These are phyloP conservation scores for Zosterops japonicus DNA, from an alignment of 2,113 vertebrate species.

Conservation along the genomic window DNA sequence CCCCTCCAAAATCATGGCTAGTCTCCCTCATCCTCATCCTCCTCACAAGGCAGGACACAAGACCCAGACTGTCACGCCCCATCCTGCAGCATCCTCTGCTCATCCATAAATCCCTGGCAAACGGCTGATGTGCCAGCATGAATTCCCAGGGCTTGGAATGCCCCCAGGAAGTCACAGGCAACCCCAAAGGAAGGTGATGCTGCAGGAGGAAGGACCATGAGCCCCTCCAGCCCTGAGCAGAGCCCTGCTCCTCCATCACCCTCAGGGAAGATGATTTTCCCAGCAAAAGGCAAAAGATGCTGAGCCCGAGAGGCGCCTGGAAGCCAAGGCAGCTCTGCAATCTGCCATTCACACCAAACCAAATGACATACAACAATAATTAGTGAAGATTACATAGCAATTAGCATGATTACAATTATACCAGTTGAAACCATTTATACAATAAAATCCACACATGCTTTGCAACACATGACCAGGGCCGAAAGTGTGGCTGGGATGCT, in stretches of 20 bases:
- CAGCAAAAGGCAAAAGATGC: background rate
- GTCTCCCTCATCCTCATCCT: background rate
- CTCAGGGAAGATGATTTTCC: background rate
- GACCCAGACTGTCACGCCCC: rapidly evolving
- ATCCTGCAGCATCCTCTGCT: background rate
- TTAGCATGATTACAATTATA: constrained; percentile 78
- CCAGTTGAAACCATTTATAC: constrained; percentile 72
- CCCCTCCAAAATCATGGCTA: background rate
- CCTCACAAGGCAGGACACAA: background rate
- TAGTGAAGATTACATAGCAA: constrained; percentile 78
- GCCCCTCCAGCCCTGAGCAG: background rate
- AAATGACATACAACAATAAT: constrained; percentile 82
- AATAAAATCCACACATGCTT: constrained; percentile 66
- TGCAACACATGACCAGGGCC: constrained; percentile 47
- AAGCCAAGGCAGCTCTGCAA: constrained; percentile 58
- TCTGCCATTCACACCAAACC: constrained; percentile 70
- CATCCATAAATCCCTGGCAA: background rate
- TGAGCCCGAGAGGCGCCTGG: constrained; percentile 9
- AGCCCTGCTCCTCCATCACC: background rate
- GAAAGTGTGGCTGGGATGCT: background rate
- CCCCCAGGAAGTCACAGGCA: background rate
- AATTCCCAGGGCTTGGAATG: background rate
- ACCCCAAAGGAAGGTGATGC: background rate
- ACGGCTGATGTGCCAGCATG: rapidly evolving
- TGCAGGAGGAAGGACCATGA: background rate